Conservation (phyloP, 2,888 invertebrate genomes). For the Pogonocherus hispidulus region DNA sequence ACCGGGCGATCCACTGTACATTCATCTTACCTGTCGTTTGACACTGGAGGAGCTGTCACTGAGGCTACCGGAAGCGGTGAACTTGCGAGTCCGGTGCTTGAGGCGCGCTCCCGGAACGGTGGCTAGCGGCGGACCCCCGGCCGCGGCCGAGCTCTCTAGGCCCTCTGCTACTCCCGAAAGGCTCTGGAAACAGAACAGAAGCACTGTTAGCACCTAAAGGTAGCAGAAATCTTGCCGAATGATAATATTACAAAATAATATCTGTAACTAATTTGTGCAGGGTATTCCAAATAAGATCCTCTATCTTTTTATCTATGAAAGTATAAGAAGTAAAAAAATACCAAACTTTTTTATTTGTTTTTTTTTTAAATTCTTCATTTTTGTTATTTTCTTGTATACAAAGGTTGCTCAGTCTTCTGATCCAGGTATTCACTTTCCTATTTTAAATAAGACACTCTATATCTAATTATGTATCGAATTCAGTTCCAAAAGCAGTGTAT, state of each 20-base stretch:
- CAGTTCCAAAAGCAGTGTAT: too few species aligned
- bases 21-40: constrained; percentile 66
- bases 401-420: too few species aligned
- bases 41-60: constrained; percentile 69
- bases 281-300: too few species aligned
- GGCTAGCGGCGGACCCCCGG: constrained; percentile 62
- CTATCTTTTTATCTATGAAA: too few species aligned
- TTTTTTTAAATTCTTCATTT: too few species aligned
- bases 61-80: constrained; percentile 67
- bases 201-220: neutral
- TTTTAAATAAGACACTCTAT: too few species aligned
- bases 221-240: neutral
- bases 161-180: constrained; percentile 65
- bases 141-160: constrained; percentile 68
- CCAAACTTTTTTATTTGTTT: too few species aligned
- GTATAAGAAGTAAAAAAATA: too few species aligned
- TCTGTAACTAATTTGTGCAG: too few species aligned
- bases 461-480: too few species aligned
- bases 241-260: neutral
- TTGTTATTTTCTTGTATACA: too few species aligned
- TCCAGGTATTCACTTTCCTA: too few species aligned
- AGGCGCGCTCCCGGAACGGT: constrained; percentile 67
- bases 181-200: constrained; percentile 54
- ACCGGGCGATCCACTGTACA: neutral
- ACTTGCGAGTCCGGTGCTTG: constrained; percentile 66